Conservation (phyloP, 2,888 invertebrate species). For the Yponomeuta malinellus region DNA sequence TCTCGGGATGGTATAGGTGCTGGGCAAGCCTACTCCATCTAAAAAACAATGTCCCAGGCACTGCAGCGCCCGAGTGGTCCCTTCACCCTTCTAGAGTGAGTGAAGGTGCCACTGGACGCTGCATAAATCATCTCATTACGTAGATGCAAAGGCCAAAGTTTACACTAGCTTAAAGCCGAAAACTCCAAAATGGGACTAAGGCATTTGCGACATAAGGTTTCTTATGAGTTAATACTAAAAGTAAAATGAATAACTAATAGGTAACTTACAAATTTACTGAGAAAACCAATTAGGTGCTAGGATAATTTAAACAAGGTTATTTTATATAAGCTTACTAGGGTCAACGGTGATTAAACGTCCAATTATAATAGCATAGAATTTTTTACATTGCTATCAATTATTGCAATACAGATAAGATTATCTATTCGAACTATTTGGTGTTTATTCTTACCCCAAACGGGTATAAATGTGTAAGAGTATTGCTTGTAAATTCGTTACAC, state of each 20-base stretch:
- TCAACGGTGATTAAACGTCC: not conserved
- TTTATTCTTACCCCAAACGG: no score
- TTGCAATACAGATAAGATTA: not conserved
- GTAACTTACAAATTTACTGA: conserved; percentile 6
- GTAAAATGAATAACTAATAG: not conserved
- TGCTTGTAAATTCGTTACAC: no score
- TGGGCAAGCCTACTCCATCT: no score
- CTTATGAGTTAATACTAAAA: conserved; percentile 4
- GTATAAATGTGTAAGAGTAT: no score
- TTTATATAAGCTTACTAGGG: not conserved
- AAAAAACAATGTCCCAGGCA: no score
- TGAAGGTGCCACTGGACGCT: no score
- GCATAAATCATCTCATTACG: no score
- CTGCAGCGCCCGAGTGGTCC: no score
- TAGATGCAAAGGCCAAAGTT: no score
- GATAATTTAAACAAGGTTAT: conserved; percentile 4
- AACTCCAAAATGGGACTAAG: not conserved
- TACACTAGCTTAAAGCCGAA: not conserved
- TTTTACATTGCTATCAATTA: not conserved
- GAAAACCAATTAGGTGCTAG: conserved; percentile 2
- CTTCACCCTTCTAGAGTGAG: no score
- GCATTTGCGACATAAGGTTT: not conserved
- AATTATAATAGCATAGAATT: not conserved
- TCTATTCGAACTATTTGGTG: no score
- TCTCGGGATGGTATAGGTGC: no score